Conservation (phyloP, 2,113 vertebrate genomes). For the Etheostoma spectabile region DNA sequence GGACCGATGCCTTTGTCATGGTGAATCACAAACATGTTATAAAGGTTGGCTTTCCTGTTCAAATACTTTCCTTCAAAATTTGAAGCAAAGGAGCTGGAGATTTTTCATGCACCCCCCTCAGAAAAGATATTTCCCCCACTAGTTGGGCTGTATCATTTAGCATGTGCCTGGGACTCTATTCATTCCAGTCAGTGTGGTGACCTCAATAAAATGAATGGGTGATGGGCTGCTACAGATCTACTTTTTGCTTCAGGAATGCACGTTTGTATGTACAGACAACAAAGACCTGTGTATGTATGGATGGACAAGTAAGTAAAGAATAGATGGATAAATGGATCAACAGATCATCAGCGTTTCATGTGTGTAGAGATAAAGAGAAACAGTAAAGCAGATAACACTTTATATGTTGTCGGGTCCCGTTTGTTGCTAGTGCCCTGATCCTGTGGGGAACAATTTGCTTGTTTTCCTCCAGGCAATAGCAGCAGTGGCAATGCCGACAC, state of each 20-base stretch:
- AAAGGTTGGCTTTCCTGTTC: conserved; percentile 24
- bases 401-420: conserved; percentile 56
- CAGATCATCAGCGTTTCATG: conserved; percentile 13
- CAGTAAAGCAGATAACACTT: conserved; percentile 28
- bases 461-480: conserved; percentile 63
- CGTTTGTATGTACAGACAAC: not conserved
- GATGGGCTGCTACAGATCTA: conserved; percentile 13
- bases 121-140: conserved; percentile 13
- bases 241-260: conserved; percentile 21
- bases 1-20: conserved; percentile 60
- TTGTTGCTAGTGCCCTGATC: conserved; percentile 48
- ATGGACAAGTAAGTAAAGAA: conserved; percentile 6
- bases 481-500: conserved; percentile 34
- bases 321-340: conserved; percentile 13
- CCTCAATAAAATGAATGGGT: conserved; percentile 53
- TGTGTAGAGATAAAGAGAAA: conserved; percentile 18
- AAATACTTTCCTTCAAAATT: conserved; percentile 25
- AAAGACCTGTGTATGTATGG: not conserved
- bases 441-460: conserved; percentile 76
- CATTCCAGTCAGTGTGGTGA: conserved; percentile 43
- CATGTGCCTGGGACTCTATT: conserved; percentile 43
- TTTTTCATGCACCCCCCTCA: conserved; percentile 33
- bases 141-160: conserved; percentile 48
- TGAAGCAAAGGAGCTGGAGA: conserved; percentile 7
- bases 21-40: conserved; percentile 55